Conservation (phyloP, 2,888 invertebrate genomes). For the Meta bourneti region DNA sequence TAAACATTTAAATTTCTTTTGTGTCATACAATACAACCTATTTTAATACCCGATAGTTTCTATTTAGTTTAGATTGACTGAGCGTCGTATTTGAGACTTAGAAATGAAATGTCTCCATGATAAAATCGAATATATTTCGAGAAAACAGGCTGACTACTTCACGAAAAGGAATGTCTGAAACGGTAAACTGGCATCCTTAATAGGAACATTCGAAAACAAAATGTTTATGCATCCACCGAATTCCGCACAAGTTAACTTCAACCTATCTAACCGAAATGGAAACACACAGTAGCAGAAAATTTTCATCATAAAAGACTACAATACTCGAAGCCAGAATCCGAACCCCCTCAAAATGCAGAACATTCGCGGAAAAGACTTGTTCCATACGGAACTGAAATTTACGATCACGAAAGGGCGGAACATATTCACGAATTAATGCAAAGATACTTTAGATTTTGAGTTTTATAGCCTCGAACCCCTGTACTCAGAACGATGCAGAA, state of each 20-base stretch:
- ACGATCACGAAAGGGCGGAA: slow-evolving; percentile 10
- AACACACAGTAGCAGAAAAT: neutral
- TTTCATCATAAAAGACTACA: neutral
- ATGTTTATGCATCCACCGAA: neutral
- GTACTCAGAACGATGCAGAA: neutral
- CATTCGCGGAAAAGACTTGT: neutral
- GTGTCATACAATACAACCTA: no score
- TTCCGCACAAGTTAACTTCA: neutral
- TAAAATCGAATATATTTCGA: no score
- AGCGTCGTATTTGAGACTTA: no score
- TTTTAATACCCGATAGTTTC: no score
- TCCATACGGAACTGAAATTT: neutral
- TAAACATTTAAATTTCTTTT: no score
- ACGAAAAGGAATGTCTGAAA: neutral
- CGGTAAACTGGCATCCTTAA: neutral
- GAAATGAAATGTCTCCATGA: no score
- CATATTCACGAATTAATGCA: slow-evolving; percentile 10
- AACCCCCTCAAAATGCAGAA: neutral
- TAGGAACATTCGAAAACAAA: neutral
- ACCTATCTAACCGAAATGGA: neutral
- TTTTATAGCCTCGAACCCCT: slow-evolving; percentile 16
- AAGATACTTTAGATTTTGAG: neutral
- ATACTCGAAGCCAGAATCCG: neutral
- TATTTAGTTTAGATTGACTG: no score
- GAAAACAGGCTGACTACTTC: no score